These are phyloP conservation scores for Riparia riparia DNA, from an alignment of 2,113 vertebrate genomes.

Conservation along the genomic window DNA sequence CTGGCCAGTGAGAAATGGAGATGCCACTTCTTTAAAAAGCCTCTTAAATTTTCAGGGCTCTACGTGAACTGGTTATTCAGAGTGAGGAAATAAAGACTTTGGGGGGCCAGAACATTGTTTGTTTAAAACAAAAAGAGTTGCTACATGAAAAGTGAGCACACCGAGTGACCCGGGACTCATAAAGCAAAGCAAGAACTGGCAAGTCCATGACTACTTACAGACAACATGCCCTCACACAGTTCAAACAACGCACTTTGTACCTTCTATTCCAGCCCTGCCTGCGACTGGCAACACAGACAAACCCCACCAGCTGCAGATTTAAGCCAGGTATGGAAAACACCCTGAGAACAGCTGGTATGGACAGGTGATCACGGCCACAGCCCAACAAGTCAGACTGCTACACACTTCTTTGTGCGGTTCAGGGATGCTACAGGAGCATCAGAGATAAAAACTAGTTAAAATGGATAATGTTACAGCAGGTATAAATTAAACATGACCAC, in stretches of 20 bases:
- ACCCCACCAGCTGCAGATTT: background rate
- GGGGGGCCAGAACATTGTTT: background rate
- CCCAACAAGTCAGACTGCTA: background rate
- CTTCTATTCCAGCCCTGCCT: background rate
- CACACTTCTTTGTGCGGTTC: background rate
- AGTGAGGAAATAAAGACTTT: background rate
- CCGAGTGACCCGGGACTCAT: background rate
- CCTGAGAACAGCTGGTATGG: background rate
- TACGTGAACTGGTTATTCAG: background rate
- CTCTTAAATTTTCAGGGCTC: background rate
- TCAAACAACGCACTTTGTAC: background rate
- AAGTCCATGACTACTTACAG: background rate
- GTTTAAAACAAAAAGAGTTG: background rate
- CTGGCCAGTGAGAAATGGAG: background rate
- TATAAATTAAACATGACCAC: background rate
- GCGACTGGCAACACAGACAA: fast-evolving
- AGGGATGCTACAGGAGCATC: background rate
- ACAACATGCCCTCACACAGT: background rate
- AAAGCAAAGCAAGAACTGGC: background rate
- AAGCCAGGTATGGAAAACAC: background rate
- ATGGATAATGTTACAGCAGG: background rate
- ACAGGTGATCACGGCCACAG: background rate
- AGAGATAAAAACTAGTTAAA: background rate
- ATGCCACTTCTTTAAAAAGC: background rate
- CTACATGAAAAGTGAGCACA: background rate